Conservation (phyloP, 2,888 invertebrate species). For the Anticlea derivata region DNA sequence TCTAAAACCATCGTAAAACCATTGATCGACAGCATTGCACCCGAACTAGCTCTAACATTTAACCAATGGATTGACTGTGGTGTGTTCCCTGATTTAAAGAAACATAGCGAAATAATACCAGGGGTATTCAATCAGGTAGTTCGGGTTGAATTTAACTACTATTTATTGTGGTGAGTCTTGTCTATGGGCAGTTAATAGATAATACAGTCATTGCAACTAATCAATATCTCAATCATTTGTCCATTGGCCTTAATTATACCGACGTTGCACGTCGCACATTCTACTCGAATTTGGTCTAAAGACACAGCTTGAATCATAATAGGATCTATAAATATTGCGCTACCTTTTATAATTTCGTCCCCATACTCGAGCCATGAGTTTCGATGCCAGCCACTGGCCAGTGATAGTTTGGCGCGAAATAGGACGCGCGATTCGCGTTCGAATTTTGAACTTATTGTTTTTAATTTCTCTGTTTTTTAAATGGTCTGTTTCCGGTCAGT, state of each 20-base stretch:
- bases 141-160: too few species aligned
- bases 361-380: conserved; percentile 48
- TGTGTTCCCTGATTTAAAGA: too few species aligned
- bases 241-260: conserved; percentile 55
- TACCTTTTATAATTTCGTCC: conserved; percentile 49
- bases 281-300: conserved; percentile 53
- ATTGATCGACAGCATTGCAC: too few species aligned
- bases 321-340: conserved; percentile 52
- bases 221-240: conserved; percentile 55
- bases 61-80: too few species aligned
- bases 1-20: too few species aligned
- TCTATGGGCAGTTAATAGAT: conserved; percentile 1
- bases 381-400: conserved; percentile 33
- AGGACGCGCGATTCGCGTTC: conserved; percentile 54
- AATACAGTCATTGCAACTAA: not conserved
- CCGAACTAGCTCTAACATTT: too few species aligned
- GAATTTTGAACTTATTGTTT: conserved; percentile 47
- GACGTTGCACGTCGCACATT: conserved; percentile 24
- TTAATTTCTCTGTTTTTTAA: conserved; percentile 18
- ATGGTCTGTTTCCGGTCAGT: conserved; percentile 50
- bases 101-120: too few species aligned
- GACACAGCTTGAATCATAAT: conserved; percentile 62
- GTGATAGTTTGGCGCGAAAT: conserved; percentile 53
- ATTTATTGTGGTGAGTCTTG: not conserved
- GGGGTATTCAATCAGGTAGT: too few species aligned